A percentile compares a stretch with the other conserved stretches of the same genome.
Evolutionary conservation across 64 coral and sea anemone species (phyloP).

Genomic region (Pocillopora verrucosa): DNA sequence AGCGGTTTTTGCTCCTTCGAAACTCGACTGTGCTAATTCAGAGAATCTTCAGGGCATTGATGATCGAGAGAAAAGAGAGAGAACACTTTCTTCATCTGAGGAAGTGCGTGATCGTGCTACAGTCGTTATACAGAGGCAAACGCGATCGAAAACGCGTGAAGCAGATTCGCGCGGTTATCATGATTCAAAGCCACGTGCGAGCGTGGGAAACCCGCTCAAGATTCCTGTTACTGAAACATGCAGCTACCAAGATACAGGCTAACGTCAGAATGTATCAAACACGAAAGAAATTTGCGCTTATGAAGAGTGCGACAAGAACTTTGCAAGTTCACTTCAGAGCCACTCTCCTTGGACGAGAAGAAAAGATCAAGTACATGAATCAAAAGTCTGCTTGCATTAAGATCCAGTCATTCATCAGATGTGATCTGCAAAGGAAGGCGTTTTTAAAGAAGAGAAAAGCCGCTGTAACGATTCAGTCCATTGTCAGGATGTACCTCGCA

Average conservation of each 20-base stretch:
- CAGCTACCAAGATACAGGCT: conserved; percentile 55
- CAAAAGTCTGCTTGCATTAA: conserved; percentile 43
- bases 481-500: conserved; percentile 37
- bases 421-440: neutral
- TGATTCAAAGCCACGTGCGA: conserved; percentile 49
- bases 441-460: conserved; percentile 50
- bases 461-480: conserved; percentile 46
- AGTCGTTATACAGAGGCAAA: conserved; percentile 54
- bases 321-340: conserved; percentile 38
- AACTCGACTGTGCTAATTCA: conserved; percentile 37
- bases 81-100: conserved; percentile 10
- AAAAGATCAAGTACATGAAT: neutral
- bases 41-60: conserved; percentile 21
- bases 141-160: conserved; percentile 26
- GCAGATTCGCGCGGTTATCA: conserved; percentile 55
- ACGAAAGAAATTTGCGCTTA: neutral
- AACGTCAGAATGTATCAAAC: conserved; percentile 19
- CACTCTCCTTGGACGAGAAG: conserved; percentile 16
- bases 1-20: conserved; percentile 42
- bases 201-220: conserved; percentile 4
- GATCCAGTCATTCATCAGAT: conserved; percentile 68
- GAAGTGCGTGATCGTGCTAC: conserved; percentile 30
- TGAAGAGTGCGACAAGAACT: neutral
- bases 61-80: conserved; percentile 14
- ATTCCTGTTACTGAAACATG: conserved; percentile 3